Conservation (phyloP, 2,888 invertebrate genomes). For the Dynastes tityus region DNA sequence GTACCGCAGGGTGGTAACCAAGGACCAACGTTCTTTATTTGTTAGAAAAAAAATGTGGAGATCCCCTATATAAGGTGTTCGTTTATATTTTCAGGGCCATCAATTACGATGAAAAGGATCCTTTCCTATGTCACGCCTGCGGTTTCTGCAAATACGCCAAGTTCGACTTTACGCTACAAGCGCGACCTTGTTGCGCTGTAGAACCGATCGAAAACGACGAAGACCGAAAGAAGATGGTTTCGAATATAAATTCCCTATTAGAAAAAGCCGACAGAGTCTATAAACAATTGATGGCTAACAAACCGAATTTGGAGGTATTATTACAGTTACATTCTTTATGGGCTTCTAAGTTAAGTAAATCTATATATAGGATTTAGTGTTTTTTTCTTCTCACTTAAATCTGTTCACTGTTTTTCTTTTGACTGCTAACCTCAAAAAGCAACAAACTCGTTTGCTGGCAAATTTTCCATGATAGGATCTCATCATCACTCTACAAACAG, state of each 20-base stretch:
- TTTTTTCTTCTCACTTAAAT: neutral
- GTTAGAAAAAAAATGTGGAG: too few relatives aligned
- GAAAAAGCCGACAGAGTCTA: conserved; percentile 97
- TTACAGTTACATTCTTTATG: conserved; percentile 47
- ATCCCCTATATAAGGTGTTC: neutral
- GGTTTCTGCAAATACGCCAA: conserved; percentile 99
- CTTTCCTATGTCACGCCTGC: conserved; percentile 98
- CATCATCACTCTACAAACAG: neutral
- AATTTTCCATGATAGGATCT: neutral
- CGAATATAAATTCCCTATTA: conserved; percentile 89
- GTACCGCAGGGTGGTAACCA: too few relatives aligned
- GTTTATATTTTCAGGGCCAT: conserved; percentile 81
- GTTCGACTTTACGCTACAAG: conserved; percentile 95
- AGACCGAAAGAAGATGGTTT: conserved; percentile 95
- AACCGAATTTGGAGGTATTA: conserved; percentile 87
- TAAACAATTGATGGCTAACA: conserved; percentile 90
- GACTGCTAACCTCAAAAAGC: neutral
- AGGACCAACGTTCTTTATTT: neutral
- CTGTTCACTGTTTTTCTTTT: neutral
- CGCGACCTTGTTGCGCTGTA: conserved; percentile 94
- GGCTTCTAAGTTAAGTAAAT: conserved; percentile 46
- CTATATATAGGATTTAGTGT: neutral
- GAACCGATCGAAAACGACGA: conserved; percentile 98
- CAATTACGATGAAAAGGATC: conserved; percentile 99
- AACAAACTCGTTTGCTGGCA: neutral